Evolutionary conservation across 1,140 invertebrate species (phyloP).

Genomic region (Zeugodacus cucurbitae): DNA sequence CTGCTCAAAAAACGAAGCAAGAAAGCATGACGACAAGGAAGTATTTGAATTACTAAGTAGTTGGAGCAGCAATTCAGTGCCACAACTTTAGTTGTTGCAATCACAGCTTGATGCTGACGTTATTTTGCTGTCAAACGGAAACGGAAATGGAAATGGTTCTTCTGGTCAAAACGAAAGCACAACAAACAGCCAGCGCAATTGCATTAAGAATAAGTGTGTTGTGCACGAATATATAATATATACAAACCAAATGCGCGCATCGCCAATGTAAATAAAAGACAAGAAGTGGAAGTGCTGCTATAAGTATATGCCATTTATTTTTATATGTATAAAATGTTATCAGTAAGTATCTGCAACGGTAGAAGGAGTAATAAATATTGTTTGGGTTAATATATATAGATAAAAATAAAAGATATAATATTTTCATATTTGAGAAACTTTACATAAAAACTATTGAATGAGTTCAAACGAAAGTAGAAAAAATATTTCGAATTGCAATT

Average conservation of each 20-base stretch:
- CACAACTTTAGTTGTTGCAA: neutral
- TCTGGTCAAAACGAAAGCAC: neutral
- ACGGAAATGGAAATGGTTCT: neutral
- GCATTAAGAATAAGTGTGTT: neutral
- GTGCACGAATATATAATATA: neutral
- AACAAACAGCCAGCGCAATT: neutral
- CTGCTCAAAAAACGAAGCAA: neutral
- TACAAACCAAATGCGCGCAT: neutral
- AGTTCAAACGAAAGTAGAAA: too few species aligned
- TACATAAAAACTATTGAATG: too few species aligned
- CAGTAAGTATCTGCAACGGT: too few species aligned
- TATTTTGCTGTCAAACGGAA: neutral
- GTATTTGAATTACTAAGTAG: neutral
- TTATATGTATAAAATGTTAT: too few species aligned
- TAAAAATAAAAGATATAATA: too few species aligned
- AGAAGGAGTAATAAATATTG: too few species aligned
- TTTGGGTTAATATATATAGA: too few species aligned
- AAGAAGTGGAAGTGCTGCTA: too few species aligned
- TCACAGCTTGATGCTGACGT: neutral
- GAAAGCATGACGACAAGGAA: neutral
- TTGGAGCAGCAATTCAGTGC: neutral
- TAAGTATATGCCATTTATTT: too few species aligned
- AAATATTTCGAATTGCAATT: too few species aligned
- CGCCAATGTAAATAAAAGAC: neutral
- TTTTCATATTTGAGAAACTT: too few species aligned